Base-by-base conservation (phyloP, 2,888 invertebrate genomes). In the Drosophila niveifrons region DNA sequence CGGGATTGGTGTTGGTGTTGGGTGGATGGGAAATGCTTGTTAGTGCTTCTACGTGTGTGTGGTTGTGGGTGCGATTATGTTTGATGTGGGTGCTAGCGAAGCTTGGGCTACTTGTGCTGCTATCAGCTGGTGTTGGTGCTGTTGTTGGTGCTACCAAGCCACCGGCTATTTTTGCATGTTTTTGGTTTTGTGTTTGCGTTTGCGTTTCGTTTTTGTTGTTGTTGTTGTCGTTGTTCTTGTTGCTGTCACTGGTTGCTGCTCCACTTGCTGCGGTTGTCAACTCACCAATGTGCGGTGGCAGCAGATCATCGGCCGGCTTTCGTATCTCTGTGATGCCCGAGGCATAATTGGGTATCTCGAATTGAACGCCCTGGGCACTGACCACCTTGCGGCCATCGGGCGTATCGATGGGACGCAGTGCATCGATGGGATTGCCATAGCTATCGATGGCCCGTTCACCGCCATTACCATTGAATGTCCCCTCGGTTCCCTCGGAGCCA, bases 261-360 rank as follows among this genome's bases (percentile, higher is more conserved):
- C 56, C 9, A 50, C 36, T 59, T 46, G 67, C 51, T 61, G 59
- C 63, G 75, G 69, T 71, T 68, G 58, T 80, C 67, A 91, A 91
- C 91, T 91, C 91, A 91, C 91, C 91, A 92, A 91, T 81, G 72
- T 91, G 91, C 89, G 91, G 92, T 81, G 92, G 92, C 82, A 92
- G 83, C 81, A 92, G 72, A 76, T 91, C 92, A 65, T 90, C 91
- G 34, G 89, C 72, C 3, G 92, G 92, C 81, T 91, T 87, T 69
- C 89, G 90, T 57, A 92, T 90, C 80, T 92, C 92, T 48, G 92
- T 92, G 64, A 92, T 92, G 70, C 92, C 92, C 53, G 92, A 92
- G 34, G 92, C 92, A 83, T 92, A 92, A 65, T 86, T 92, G 44
- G 92, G 92, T 80, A 92, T 92, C 90, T 92, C 91, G 66, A 92